A percentile compares a stretch with the other conserved stretches of the same genome.
Conservation (phyloP, 2,888 invertebrate genomes). For the Cotesia congregata region DNA sequence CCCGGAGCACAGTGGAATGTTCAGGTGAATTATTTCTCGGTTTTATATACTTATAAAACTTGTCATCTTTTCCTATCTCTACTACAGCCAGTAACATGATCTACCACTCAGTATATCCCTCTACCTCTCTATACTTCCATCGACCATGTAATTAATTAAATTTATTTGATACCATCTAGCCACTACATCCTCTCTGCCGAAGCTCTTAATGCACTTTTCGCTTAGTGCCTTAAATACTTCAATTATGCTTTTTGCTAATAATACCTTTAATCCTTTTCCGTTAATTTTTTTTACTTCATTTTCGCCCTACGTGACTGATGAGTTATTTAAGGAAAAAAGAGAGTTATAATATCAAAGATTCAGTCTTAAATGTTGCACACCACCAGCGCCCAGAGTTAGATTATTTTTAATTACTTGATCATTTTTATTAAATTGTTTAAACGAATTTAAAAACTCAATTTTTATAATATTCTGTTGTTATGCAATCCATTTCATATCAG, state of each 20-base stretch:
- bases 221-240: not conserved
- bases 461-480: too few relatives aligned
- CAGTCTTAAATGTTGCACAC: not conserved
- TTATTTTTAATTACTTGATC: too few relatives aligned
- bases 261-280: not conserved
- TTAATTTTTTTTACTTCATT: not conserved
- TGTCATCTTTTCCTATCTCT: not conserved
- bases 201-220: not conserved
- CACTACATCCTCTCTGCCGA: not conserved
- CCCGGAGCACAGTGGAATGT: slow-evolving; percentile 89
- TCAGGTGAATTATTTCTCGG: slow-evolving; percentile 71
- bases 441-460: too few relatives aligned
- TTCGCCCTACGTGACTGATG: not conserved
- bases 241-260: not conserved
- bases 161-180: not conserved
- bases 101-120: not conserved
- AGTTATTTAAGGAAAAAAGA: not conserved
- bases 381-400: too few relatives aligned
- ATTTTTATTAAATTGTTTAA: too few relatives aligned
- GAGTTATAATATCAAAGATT: not conserved
- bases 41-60: not conserved
- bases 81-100: not conserved
- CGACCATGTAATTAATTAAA: slow-evolving; percentile 7
- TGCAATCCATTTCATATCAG: too few relatives aligned
- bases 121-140: not conserved